phyloP scores from a whole-genome alignment of 37 sponge, comb jelly and placozoan genomes.

The Mnemiopsis leidyi region DNA sequence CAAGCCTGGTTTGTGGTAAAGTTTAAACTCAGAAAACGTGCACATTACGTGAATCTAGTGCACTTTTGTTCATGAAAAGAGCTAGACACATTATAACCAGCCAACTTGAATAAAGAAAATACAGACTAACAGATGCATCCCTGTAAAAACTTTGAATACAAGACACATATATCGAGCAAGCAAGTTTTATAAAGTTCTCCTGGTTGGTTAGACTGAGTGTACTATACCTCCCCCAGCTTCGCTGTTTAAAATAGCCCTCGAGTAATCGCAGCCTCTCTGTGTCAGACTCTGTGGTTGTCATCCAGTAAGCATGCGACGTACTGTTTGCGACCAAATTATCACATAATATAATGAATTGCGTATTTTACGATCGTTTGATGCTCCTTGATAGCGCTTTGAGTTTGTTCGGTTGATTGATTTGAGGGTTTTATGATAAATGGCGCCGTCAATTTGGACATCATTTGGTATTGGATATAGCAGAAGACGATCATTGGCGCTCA shows the following conservation, averaged over 20 bases:
- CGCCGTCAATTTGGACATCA: neutral
- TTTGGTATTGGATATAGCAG: neutral
- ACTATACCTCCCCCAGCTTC: neutral
- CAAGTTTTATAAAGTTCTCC: too few relatives aligned
- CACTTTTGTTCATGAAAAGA: too few relatives aligned
- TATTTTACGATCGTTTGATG: neutral
- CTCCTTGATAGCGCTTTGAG: neutral
- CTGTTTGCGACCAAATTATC: neutral
- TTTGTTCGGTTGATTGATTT: too few relatives aligned
- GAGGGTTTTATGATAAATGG: neutral
- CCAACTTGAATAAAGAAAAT: too few relatives aligned
- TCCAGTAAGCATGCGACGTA: neutral
- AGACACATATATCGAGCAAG: too few relatives aligned
- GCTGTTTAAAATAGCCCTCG: neutral
- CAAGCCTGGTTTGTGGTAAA: too few relatives aligned
- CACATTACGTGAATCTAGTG: too few relatives aligned
- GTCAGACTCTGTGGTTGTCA: neutral
- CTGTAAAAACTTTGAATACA: too few relatives aligned
- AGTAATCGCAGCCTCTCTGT: neutral
- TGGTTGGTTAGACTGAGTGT: too few relatives aligned
- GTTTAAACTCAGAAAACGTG: too few relatives aligned
- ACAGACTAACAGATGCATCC: too few relatives aligned
- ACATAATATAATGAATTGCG: neutral
- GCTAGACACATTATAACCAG: too few relatives aligned
- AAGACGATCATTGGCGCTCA: neutral